Conservation (phyloP, 2,888 invertebrate genomes). For the Cybosia mesomella region DNA sequence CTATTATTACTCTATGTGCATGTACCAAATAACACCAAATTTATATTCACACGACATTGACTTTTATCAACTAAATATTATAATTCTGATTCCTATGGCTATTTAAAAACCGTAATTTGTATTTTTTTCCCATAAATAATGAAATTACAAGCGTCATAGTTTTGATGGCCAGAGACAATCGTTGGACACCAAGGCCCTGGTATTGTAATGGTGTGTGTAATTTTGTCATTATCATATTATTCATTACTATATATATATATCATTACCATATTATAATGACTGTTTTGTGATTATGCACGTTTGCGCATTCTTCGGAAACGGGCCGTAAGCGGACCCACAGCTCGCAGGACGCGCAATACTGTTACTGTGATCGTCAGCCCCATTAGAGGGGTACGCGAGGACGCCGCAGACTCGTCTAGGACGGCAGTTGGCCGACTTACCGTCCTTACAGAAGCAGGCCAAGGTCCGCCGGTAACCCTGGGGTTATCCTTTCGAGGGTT, state of each 20-base stretch:
- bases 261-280: constrained; percentile 20
- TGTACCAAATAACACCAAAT: constrained; percentile 27
- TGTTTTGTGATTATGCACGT: too few species aligned
- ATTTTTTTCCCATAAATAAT: constrained; percentile 39
- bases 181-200: constrained; percentile 13
- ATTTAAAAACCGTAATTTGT: constrained; percentile 20
- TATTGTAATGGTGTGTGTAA: constrained; percentile 31
- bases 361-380: too few species aligned
- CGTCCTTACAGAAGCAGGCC: too few species aligned
- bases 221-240: constrained; percentile 25
- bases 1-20: constrained; percentile 6
- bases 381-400: too few species aligned
- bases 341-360: too few species aligned
- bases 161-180: constrained; percentile 44
- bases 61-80: constrained; percentile 34
- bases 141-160: constrained; percentile 37
- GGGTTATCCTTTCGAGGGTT: too few species aligned
- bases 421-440: too few species aligned
- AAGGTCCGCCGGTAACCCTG: too few species aligned
- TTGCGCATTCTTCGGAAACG: too few species aligned
- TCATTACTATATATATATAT: too few species aligned
- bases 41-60: constrained; percentile 23
- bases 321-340: too few species aligned
- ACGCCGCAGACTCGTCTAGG: too few species aligned
- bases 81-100: constrained; percentile 23